These are phyloP conservation scores for Sebastiscus albofasciatus DNA, from an alignment of 2,797 vertebrate genomes.

Conservation along the genomic window DNA sequence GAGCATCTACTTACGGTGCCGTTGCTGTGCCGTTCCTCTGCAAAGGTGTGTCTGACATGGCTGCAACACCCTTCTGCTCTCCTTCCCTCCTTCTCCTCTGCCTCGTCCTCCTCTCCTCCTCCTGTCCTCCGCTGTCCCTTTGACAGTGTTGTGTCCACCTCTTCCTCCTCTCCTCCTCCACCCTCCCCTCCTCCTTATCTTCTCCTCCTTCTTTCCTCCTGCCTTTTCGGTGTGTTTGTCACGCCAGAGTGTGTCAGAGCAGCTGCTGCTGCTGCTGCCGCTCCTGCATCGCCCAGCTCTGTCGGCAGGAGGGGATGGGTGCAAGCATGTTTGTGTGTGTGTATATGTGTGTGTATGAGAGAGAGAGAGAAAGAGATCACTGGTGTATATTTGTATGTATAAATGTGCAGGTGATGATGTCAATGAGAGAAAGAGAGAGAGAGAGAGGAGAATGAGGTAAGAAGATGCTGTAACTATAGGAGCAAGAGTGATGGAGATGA, in stretches of 20 bases:
- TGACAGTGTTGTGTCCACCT: constrained; percentile 51
- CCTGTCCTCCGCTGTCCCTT: constrained; percentile 41
- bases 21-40: constrained; percentile 71
- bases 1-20: constrained; percentile 60
- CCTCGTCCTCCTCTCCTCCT: constrained; percentile 18
- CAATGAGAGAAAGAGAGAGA: not conserved
- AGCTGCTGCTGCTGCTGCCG: constrained; percentile 42
- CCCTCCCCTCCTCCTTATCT: constrained; percentile 2
- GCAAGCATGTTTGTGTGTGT: constrained; percentile 20
- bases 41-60: constrained; percentile 78
- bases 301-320: constrained; percentile 59
- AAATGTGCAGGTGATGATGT: constrained; percentile 19
- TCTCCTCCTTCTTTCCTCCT: constrained; percentile 48
- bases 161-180: constrained; percentile 12
- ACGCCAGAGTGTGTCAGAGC: constrained; percentile 63
- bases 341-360: constrained; percentile 4
- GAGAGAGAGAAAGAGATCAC: not conserved
- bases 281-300: constrained; percentile 65
- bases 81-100: constrained; percentile 9
- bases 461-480: not conserved
- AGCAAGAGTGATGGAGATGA: not conserved
- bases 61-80: constrained; percentile 53
- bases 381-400: constrained; percentile 6
- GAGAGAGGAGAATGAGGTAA: not conserved
- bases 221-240: constrained; percentile 39